Conservation (phyloP, 2,888 invertebrate genomes). For the Aspidapion aeneum region DNA sequence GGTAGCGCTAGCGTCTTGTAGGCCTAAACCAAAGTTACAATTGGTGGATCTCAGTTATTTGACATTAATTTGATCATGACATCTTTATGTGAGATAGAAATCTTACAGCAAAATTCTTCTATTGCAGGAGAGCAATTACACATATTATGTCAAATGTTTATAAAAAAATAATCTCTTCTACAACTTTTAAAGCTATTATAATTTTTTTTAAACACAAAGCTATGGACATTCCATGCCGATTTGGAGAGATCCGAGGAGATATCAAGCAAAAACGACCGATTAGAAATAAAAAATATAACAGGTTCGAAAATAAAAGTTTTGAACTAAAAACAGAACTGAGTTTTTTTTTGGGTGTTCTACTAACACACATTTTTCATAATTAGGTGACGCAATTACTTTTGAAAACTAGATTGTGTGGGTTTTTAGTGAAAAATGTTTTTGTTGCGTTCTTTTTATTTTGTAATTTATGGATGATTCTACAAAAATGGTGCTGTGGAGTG, state of each 20-base stretch:
- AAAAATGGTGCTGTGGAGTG: no score
- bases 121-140: no score
- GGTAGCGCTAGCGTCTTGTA: no score
- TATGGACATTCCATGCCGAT: constrained; percentile 45
- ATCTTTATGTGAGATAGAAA: no score
- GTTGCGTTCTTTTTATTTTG: not conserved
- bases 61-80: no score
- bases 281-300: constrained; percentile 68
- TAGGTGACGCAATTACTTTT: constrained; percentile 7
- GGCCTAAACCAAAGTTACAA: no score
- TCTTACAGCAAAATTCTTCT: no score
- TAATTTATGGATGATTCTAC: no score
- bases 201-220: constrained; percentile 27
- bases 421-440: not conserved
- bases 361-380: constrained; percentile 17
- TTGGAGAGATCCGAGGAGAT: constrained; percentile 47
- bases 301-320: no score
- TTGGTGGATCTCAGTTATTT: no score
- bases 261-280: constrained; percentile 59
- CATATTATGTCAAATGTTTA: no score
- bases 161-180: no score
- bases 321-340: constrained; percentile 7
- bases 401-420: not conserved
- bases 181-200: constrained; percentile 19
- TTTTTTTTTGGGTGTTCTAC: constrained; percentile 7